Evolutionary conservation across 2,113 vertebrate genomes (phyloP).

Genomic region (Dolichallabes microphthalmus): DNA sequence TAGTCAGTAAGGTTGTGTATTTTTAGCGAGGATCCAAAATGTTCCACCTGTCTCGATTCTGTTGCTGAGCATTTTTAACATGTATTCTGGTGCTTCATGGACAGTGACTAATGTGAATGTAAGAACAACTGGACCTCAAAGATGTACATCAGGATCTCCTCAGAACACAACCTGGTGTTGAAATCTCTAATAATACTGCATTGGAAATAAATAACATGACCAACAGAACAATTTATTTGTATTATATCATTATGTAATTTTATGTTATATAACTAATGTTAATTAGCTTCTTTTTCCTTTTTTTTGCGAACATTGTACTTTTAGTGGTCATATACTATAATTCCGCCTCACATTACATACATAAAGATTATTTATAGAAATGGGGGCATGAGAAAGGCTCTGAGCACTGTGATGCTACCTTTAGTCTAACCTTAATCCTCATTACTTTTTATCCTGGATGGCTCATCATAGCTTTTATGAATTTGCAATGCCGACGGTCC

Average conservation of each 20-base stretch:
- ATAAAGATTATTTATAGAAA: background rate
- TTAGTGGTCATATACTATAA: background rate
- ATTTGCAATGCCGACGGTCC: conserved; percentile 3
- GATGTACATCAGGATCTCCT: background rate
- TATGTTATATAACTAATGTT: background rate
- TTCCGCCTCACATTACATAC: background rate
- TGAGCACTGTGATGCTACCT: background rate
- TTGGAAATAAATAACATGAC: background rate
- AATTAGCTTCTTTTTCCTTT: background rate
- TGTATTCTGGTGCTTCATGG: conserved; percentile 12
- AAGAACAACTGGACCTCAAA: conserved; percentile 1
- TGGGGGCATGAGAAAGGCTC: background rate
- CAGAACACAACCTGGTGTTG: background rate
- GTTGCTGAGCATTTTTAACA: background rate
- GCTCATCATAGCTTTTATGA: background rate
- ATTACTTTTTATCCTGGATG: background rate
- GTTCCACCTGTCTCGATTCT: background rate
- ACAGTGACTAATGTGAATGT: background rate
- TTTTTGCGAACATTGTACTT: background rate
- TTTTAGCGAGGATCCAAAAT: background rate
- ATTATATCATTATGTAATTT: background rate
- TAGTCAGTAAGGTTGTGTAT: background rate
- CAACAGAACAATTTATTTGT: background rate
- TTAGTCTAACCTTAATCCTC: background rate
- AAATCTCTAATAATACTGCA: background rate